Evolutionary conservation across 1,140 invertebrate genomes (phyloP).

Genomic region (Drosophila prosaltans): DNA sequence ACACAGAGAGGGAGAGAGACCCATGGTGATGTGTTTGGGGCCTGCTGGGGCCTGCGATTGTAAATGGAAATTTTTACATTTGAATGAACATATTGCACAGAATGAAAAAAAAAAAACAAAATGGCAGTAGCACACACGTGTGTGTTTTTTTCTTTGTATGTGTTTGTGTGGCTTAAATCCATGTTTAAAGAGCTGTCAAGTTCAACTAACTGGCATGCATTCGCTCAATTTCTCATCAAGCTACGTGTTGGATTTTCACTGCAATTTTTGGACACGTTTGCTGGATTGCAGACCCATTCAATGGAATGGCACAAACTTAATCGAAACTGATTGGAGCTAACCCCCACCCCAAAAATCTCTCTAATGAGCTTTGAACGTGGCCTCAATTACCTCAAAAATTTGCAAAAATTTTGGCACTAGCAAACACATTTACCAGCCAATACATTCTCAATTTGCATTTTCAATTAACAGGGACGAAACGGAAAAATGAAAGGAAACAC

Average conservation of each 20-base stretch:
- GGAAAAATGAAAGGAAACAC: neutral
- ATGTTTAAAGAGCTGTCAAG: constrained; percentile 20
- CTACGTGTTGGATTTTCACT: constrained; percentile 35
- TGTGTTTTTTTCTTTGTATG: constrained; percentile 13
- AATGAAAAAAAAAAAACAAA: neutral
- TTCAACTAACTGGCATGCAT: constrained; percentile 33
- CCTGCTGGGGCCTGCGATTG: constrained; percentile 27
- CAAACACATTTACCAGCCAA: constrained; percentile 37
- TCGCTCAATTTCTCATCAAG: constrained; percentile 55
- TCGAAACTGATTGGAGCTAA: constrained; percentile 43
- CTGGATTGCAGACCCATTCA: constrained; percentile 40
- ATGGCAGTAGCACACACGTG: neutral
- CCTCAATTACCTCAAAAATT: constrained; percentile 47
- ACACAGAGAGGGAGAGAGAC: constrained; percentile 1
- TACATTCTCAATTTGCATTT: constrained; percentile 71
- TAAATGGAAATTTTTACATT: constrained; percentile 62
- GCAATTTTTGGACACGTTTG: constrained; percentile 52
- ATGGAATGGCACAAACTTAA: constrained; percentile 47
- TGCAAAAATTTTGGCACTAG: constrained; percentile 13
- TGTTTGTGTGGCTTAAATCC: constrained; percentile 32
- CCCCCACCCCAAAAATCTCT: constrained; percentile 26
- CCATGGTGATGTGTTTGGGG: neutral
- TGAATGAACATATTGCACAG: constrained; percentile 48
- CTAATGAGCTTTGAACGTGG: constrained; percentile 46
- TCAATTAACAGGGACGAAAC: constrained; percentile 61